A percentile compares a stretch with the other conserved stretches of the same genome.
Evolutionary conservation across 2,113 vertebrate genomes (phyloP).

Genomic region (Myrmecobius fasciatus): DNA sequence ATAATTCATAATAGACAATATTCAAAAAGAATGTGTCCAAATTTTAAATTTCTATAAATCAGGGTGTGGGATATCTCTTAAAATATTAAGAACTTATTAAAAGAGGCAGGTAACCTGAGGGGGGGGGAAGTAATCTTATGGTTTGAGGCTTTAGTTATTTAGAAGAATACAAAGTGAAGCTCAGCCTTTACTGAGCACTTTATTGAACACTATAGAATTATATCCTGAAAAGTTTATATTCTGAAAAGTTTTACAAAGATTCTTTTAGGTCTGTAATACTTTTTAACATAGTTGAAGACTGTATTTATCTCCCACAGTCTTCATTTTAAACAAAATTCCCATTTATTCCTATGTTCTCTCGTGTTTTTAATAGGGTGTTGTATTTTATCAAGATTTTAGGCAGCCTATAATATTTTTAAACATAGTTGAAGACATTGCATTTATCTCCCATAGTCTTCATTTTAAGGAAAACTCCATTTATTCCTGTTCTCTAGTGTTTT

Average conservation of each 20-base stretch:
- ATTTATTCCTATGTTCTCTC: too few relatives aligned
- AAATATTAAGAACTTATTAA: neutral
- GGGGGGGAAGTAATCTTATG: neutral
- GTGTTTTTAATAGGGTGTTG: too few relatives aligned
- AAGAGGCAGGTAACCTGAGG: neutral
- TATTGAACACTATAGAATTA: neutral
- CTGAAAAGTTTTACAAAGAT: neutral
- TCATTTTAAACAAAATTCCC: too few relatives aligned
- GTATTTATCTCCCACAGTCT: neutral
- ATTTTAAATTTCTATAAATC: neutral
- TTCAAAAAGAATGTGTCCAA: neutral
- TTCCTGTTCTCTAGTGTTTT: too few relatives aligned
- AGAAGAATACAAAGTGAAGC: neutral
- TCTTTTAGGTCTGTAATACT: neutral
- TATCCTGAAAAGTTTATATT: neutral
- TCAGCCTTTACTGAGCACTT: too few relatives aligned
- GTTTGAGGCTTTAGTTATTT: neutral
- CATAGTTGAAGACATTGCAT: too few relatives aligned
- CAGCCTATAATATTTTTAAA: too few relatives aligned
- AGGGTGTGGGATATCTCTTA: neutral
- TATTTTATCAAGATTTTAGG: too few relatives aligned
- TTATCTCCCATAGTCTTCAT: too few relatives aligned
- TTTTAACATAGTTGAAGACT: neutral
- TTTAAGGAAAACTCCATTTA: too few relatives aligned
- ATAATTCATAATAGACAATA: neutral